Percentiles rank a stretch among this genome's conserved stretches.
phyloP scores from a whole-genome alignment of 2,113 vertebrate genomes.

The Neofelis nebulosa region DNA sequence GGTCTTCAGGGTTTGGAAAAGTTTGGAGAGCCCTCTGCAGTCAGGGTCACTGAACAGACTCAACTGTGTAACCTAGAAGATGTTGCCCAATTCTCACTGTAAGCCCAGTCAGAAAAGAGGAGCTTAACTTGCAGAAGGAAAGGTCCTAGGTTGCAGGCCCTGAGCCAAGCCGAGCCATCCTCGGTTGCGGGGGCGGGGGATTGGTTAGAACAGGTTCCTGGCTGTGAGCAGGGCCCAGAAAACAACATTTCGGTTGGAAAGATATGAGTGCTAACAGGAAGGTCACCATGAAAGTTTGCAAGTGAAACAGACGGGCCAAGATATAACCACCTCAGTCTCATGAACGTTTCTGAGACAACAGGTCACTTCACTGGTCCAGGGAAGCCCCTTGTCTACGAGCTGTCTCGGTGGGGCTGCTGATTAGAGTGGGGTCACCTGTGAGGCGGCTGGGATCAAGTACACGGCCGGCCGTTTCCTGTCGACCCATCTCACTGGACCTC shows the following conservation, averaged over 20 bases:
- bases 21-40: neutral
- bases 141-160: neutral
- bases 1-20: conserved; percentile 50
- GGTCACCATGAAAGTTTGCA: neutral
- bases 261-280: neutral
- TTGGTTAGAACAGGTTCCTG: neutral
- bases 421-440: neutral
- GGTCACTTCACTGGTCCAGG: neutral
- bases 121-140: conserved; percentile 42
- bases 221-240: neutral
- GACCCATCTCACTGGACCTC: neutral
- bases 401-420: rapidly evolving
- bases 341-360: neutral
- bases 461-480: neutral
- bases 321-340: neutral
- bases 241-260: conserved; percentile 18
- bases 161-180: neutral
- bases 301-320: neutral
- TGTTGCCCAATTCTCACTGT: conserved; percentile 54
- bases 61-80: conserved; percentile 44
- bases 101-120: conserved; percentile 1
- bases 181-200: neutral
- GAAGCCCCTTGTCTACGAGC: neutral
- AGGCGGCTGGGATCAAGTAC: neutral
- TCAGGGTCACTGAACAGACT: conserved; percentile 14